phyloP scores from a whole-genome alignment of 64 coral and sea anemone species.

The Montipora efflorescens region DNA sequence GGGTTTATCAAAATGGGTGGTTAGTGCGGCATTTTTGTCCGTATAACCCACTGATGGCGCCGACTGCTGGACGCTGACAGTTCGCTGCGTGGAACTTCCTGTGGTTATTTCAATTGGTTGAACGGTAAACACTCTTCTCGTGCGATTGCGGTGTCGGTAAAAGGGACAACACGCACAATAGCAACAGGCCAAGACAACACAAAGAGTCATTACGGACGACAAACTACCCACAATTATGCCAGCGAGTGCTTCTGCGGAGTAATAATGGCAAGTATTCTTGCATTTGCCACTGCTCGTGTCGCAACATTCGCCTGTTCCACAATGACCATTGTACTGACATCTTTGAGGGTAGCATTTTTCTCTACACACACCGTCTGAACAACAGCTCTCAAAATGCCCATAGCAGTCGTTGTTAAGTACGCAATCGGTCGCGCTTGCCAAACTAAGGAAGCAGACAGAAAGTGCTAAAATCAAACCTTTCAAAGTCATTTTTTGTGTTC shows the following conservation, averaged over 20 bases:
- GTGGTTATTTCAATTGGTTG: background rate
- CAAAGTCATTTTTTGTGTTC: background rate
- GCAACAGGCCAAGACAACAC: constrained; percentile 8
- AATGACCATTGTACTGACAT: background rate
- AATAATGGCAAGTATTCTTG: background rate
- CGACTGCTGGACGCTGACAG: too few relatives aligned
- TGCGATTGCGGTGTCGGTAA: constrained; percentile 1
- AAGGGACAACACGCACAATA: constrained; percentile 51
- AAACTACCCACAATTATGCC: background rate
- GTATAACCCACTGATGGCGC: too few relatives aligned
- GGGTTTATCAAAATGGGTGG: too few relatives aligned
- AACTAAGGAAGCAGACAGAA: background rate
- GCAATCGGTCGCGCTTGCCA: background rate
- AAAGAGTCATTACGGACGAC: background rate
- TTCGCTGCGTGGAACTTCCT: background rate
- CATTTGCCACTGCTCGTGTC: background rate
- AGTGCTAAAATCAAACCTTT: background rate
- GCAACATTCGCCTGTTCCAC: background rate
- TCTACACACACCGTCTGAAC: background rate
- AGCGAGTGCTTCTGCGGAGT: background rate
- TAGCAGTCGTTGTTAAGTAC: background rate
- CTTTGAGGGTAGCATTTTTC: background rate
- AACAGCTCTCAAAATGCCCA: background rate
- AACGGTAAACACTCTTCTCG: background rate
- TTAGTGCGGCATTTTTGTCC: too few relatives aligned